A percentile compares a stretch with the other conserved stretches of the same genome.
Conservation (phyloP, 2,888 invertebrate species). For the Aleiodes alternator region DNA sequence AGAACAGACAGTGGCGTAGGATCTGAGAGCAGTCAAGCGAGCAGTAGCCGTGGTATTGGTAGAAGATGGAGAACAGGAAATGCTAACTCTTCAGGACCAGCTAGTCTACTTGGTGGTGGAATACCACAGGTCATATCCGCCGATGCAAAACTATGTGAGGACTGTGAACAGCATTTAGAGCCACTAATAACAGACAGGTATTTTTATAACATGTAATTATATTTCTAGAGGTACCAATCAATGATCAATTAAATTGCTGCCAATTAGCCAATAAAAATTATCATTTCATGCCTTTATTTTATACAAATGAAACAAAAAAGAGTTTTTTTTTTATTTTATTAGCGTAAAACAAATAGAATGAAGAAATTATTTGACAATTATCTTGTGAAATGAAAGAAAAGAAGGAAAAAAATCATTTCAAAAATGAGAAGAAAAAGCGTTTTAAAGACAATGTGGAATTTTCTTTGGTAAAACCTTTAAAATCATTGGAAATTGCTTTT, state of each 20-base stretch:
- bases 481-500: slow-evolving; percentile 7
- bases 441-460: slow-evolving; percentile 3
- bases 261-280: slow-evolving; percentile 27
- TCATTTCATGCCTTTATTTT: slow-evolving; percentile 10
- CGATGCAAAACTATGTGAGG: slow-evolving; percentile 84
- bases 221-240: slow-evolving; percentile 7
- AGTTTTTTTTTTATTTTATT: too few species aligned
- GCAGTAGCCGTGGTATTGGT: slow-evolving; percentile 80
- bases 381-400: too few species aligned
- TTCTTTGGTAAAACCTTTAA: background rate
- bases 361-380: background rate
- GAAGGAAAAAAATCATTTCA: too few species aligned
- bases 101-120: slow-evolving; percentile 77
- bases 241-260: background rate
- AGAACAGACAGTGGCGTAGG: slow-evolving; percentile 95
- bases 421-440: background rate
- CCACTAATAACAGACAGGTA: slow-evolving; percentile 83
- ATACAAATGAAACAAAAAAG: background rate
- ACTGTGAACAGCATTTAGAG: slow-evolving; percentile 90
- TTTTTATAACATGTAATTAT: slow-evolving; percentile 42
- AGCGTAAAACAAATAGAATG: background rate
- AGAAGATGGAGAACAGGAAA: slow-evolving; percentile 70
- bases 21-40: slow-evolving; percentile 92
- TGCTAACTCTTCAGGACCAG: slow-evolving; percentile 72
- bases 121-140: slow-evolving; percentile 76